phyloP scores from a whole-genome alignment of 2,888 invertebrate genomes.

The Brachypalpus laphriformis region DNA sequence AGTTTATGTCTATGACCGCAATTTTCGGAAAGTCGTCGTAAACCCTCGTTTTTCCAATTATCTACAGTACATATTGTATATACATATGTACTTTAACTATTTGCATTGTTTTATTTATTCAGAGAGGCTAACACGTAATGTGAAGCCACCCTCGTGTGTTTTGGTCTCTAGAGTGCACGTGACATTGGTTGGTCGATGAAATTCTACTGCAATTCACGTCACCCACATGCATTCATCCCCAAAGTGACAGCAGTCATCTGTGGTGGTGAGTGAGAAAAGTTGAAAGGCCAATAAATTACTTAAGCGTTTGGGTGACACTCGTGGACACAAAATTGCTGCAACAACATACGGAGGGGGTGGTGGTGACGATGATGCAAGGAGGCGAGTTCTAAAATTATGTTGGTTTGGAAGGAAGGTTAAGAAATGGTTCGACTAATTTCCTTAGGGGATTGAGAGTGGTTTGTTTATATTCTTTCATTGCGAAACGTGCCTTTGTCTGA shows the following conservation, averaged over 20 bases:
- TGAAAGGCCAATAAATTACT: conserved; percentile 72
- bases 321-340: conserved; percentile 50
- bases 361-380: background rate
- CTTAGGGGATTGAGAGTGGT: conserved; percentile 53
- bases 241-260: conserved; percentile 29
- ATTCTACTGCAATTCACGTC: conserved; percentile 57
- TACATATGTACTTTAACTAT: conserved; percentile 19
- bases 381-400: background rate
- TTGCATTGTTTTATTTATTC: conserved; percentile 44
- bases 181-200: conserved; percentile 63
- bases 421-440: conserved; percentile 42
- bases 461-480: conserved; percentile 49
- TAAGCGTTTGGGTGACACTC: conserved; percentile 72
- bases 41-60: conserved; percentile 43
- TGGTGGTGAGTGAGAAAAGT: conserved; percentile 38
- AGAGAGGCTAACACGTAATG: conserved; percentile 19
- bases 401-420: conserved; percentile 4
- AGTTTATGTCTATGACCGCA: conserved; percentile 5
- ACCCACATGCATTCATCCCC: conserved; percentile 63
- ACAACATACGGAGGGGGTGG: conserved; percentile 44
- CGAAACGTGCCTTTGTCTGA: conserved; percentile 50
- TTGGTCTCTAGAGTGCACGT: conserved; percentile 30
- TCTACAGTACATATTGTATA: background rate
- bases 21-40: conserved; percentile 21
- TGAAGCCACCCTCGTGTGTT: conserved; percentile 41